Evolutionary conservation across 2,888 invertebrate genomes (phyloP), one percentile per base, ranked within the genome.

Genomic region (Calameuta idolon): DNA sequence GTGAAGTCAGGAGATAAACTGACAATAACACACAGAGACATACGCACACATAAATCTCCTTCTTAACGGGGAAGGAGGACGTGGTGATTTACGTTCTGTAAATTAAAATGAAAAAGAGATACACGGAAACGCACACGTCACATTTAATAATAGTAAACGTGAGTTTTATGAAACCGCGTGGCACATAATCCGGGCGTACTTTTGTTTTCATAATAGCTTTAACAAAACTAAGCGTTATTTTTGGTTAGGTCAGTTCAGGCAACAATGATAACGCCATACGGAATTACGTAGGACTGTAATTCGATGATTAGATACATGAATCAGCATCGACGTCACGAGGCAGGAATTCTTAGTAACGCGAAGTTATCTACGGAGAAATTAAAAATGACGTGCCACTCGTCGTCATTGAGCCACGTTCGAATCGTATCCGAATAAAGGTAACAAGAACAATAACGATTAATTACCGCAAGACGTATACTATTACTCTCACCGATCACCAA

Each of bases 21-120:
- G 89, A 89, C 89, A 89, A 90, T 90, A 90, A 89, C 82, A 83
- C 79, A 85, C 76, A 79, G 69, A 40, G 74, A 76, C 34, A 71
- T 75, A 80, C 74, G 77, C 75, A 34, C 73, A 76, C 68, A 69
- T 35, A 78, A 37, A 79, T 73, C 68, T 34, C 34, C 12, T 30
- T 55, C 11, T 76, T 23, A 55, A 23, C 5, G 55, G 23, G 9
- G 2, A 2, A 55, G 9, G 55, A 55, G 9, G 23, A 55, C 55
- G 55, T 23, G 55, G 23, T 11, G 9, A 55, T 55, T 23, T 23
- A 55, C 55, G 9, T 23, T 55, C 23, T 55, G 55, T 23, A 55
- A 55, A 55, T 55, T 55, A 55, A 55, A 55, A 55, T 55, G 55
- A 55, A 55, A 55, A 55, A 55, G 15, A 73, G 15, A 73, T 34